Evolutionary conservation across 2,888 invertebrate genomes (phyloP), one percentile per base, ranked within the genome.

Genomic region (Calliscelio sp.): DNA sequence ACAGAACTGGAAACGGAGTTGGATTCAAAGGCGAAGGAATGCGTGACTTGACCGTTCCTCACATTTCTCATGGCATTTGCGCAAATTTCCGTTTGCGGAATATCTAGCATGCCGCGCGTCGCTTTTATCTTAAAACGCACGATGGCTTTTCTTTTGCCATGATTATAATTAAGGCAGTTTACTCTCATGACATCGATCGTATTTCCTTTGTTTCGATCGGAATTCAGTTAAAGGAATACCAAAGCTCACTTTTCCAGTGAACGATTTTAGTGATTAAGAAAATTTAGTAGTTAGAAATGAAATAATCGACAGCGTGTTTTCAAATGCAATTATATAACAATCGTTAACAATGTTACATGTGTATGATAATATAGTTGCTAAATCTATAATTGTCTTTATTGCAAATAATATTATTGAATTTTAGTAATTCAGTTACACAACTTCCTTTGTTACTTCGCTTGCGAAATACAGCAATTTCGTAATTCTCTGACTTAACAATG

Each of bases 11-110:
- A 73, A 66, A 24, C 61, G 66, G 70, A 77, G 55, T 32, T 41
- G 66, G 38, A 61, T 51, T 46, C 61, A 74, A 44, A 80, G 49
- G 14, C 77, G 5, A 14, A 59, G 66, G 65, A 78, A 82, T 82
- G 71, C 53, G 59, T 38, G 59, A 61, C 51, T 25, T 53, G 57
- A 44, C 66, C 73, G 65, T 82, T 73, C 59, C 51, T 73, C 49
- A 22, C 71, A 82, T 82, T 74, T 65, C 59, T 61, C 28, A 41
- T 16, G 25, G 20, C 51, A 28, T 32, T 59, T 35, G 49, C 18
- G 16, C 32, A 25, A 65, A 77, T 75, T 41, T 44, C 55, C 38
- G 57, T 20, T 35, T 66, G 65, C 51, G 46, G 46, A 66, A 78
- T 82, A 51, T 51, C 35, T 82, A 28, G 32, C 71, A 25, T 82